Conservation (phyloP, 1,140 invertebrate genomes). For the Cyclargus thomasi region DNA sequence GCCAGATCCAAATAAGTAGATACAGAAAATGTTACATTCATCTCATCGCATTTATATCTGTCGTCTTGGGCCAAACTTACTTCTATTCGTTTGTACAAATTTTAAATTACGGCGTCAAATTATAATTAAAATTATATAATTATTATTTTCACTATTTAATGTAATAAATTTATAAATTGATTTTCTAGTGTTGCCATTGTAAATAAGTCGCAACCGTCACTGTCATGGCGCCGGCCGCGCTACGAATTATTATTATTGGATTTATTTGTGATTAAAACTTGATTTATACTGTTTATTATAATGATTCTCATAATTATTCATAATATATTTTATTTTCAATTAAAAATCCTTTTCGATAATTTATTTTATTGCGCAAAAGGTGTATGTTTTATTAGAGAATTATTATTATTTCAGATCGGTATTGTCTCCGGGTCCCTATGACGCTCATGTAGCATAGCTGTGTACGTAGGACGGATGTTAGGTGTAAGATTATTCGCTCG, state of each 20-base stretch:
- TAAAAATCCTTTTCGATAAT: conserved; percentile 1
- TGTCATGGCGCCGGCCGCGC: background rate
- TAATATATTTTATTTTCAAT: background rate
- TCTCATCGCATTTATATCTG: conserved; percentile 6
- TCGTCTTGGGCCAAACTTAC: conserved; percentile 9
- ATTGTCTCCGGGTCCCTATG: conserved; percentile 10
- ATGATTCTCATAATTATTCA: background rate
- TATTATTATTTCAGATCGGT: conserved; percentile 5
- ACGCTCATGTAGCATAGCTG: conserved; percentile 20
- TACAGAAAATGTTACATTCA: conserved; percentile 11
- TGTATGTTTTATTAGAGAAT: conserved; percentile 11
- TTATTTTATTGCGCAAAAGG: background rate
- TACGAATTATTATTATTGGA: background rate
- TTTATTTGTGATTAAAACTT: background rate
- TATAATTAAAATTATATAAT: background rate
- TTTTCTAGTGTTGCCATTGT: conserved; percentile 2
- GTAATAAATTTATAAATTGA: background rate
- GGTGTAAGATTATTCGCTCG: conserved; percentile 14
- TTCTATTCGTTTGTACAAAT: background rate
- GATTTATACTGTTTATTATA: background rate
- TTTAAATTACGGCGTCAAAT: background rate
- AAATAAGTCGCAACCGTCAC: background rate
- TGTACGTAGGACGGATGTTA: conserved; percentile 19
- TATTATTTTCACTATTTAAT: background rate
- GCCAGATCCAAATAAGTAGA: conserved; percentile 8